phyloP scores from a whole-genome alignment of 1,140 invertebrate species.

The Pseudomyrmex dendroicus region DNA sequence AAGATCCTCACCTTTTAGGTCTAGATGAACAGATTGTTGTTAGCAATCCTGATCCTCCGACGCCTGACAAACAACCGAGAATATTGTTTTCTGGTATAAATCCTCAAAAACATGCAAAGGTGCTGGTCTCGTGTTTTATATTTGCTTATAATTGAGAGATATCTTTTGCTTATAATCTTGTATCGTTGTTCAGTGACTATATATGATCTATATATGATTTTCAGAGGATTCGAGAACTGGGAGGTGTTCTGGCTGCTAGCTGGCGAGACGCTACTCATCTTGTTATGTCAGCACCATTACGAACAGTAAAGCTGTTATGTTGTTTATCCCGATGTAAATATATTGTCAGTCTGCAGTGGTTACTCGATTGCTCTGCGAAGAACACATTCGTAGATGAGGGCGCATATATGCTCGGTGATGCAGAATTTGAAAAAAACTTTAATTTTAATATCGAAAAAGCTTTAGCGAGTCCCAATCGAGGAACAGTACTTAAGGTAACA shows the following conservation, averaged over 20 bases:
- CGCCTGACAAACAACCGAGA: slow-evolving; percentile 82
- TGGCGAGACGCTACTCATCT: slow-evolving; percentile 94
- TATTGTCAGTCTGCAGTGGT: slow-evolving; percentile 93
- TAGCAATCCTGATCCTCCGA: slow-evolving; percentile 84
- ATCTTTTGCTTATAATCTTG: slow-evolving; percentile 18
- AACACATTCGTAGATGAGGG: slow-evolving; percentile 92
- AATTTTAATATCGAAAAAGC: slow-evolving; percentile 92
- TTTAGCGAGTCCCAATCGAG: slow-evolving; percentile 86
- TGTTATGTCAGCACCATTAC: slow-evolving; percentile 90
- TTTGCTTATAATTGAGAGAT: not conserved
- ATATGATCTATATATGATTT: slow-evolving; percentile 63
- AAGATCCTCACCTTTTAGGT: slow-evolving; percentile 82
- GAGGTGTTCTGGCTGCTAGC: slow-evolving; percentile 90
- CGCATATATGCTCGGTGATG: slow-evolving; percentile 89
- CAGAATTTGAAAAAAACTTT: slow-evolving; percentile 91
- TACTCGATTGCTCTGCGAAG: slow-evolving; percentile 90
- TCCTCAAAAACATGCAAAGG: slow-evolving; percentile 83
- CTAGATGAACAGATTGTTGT: slow-evolving; percentile 82
- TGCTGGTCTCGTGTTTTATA: slow-evolving; percentile 57
- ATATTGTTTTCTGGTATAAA: slow-evolving; percentile 85
- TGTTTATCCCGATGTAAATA: slow-evolving; percentile 91
- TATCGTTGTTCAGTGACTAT: not conserved
- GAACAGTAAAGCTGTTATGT: slow-evolving; percentile 94
- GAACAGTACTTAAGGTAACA: slow-evolving; percentile 85
- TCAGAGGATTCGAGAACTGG: slow-evolving; percentile 90